Evolutionary conservation across 2,113 vertebrate genomes (phyloP).

Genomic region (Athene cunicularia): DNA sequence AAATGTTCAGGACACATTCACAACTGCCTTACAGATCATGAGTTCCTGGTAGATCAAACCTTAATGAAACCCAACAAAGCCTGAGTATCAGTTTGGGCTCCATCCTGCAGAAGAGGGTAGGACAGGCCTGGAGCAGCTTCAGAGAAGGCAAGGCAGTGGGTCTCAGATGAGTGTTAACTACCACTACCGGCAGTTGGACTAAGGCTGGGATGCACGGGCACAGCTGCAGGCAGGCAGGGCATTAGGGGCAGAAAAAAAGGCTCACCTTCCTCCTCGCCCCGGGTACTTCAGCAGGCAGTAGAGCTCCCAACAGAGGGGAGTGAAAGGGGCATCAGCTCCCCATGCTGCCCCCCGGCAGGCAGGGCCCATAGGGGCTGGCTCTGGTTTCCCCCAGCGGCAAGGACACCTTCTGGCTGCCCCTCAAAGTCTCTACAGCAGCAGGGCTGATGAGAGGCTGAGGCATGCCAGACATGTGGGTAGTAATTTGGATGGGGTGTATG

Average conservation of each 20-base stretch:
- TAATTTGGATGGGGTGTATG: not conserved
- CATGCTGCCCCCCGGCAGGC: rapidly evolving
- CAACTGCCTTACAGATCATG: not conserved
- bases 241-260: not conserved
- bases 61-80: not conserved
- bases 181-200: not conserved
- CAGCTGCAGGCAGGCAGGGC: not conserved
- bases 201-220: not conserved
- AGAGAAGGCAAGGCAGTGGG: not conserved
- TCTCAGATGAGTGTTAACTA: not conserved
- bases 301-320: not conserved
- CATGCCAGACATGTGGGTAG: rapidly evolving
- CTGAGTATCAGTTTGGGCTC: not conserved
- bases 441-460: rapidly evolving
- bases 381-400: not conserved
- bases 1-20: not conserved
- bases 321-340: not conserved
- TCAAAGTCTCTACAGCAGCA: not conserved
- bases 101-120: not conserved
- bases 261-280: not conserved
- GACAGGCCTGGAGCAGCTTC: not conserved
- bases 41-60: not conserved
- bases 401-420: not conserved
- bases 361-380: not conserved
- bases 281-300: not conserved